Evolutionary conservation across 2,797 vertebrate species (phyloP).

Genomic region (Semaprochilodus insignis): DNA sequence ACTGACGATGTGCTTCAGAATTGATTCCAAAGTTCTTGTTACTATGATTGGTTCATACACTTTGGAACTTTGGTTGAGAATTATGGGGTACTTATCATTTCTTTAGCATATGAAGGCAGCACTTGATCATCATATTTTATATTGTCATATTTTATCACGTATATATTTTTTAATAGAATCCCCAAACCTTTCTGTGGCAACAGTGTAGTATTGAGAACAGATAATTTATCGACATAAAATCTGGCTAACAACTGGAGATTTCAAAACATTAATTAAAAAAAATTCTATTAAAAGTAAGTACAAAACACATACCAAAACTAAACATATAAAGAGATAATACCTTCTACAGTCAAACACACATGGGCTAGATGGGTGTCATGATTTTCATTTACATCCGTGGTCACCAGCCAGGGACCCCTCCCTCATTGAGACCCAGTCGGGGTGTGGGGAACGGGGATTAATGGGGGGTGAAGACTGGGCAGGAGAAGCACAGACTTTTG

Average conservation of each 20-base stretch:
- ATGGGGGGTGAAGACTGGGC: conserved; percentile 79
- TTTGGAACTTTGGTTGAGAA: neutral
- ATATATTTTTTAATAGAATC: neutral
- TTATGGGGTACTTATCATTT: no score
- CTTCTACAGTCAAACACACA: conserved; percentile 81
- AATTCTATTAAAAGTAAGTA: conserved; percentile 65
- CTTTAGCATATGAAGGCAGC: neutral
- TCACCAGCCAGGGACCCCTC: conserved; percentile 87
- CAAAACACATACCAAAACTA: conserved; percentile 58
- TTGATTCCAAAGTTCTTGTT: neutral
- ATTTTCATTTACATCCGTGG: conserved; percentile 79
- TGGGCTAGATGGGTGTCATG: conserved; percentile 79
- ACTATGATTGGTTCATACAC: neutral
- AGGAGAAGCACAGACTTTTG: conserved; percentile 82
- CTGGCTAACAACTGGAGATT: conserved; percentile 41
- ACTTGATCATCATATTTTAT: neutral
- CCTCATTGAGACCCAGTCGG: conserved; percentile 83
- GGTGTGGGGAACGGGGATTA: conserved; percentile 58
- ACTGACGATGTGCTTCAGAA: neutral
- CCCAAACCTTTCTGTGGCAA: conserved; percentile 17
- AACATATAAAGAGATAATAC: conserved; percentile 70
- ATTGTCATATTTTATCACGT: neutral
- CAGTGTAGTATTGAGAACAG: conserved; percentile 73
- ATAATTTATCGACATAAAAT: conserved; percentile 40
- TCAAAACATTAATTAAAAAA: conserved; percentile 62